Conservation (phyloP, 2,113 vertebrate genomes). For the Dolichotis patagonum region DNA sequence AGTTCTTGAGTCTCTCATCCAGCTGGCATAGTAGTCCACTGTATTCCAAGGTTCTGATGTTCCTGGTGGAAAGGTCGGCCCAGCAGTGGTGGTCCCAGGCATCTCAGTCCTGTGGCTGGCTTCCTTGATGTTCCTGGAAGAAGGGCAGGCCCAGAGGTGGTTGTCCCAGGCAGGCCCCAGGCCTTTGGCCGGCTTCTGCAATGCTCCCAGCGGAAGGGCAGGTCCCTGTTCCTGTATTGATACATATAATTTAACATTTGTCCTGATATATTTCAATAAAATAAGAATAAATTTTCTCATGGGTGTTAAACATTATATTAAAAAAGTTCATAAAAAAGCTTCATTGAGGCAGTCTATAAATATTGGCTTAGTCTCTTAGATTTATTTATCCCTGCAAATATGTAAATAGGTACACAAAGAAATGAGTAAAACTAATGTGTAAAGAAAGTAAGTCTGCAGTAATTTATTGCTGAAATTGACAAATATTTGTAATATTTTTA, state of each 20-base stretch:
- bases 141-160: no score
- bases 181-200: no score
- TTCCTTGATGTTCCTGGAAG: no score
- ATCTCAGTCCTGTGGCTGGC: no score
- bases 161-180: no score
- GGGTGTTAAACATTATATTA: no score
- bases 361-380: neutral
- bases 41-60: no score
- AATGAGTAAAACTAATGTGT: neutral
- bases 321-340: neutral
- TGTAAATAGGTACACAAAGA: neutral
- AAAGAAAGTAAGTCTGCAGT: neutral
- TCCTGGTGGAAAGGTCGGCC: no score
- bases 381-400: neutral
- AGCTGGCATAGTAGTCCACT: no score
- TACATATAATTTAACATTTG: neutral
- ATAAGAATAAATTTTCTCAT: neutral
- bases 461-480: neutral
- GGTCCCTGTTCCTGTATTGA: neutral
- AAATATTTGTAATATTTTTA: neutral
- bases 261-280: neutral
- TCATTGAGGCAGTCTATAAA: neutral
- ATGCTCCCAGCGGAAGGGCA: no score
- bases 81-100: no score
- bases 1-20: no score